A percentile compares a stretch with the other conserved stretches of the same genome.
phyloP scores from a whole-genome alignment of 1,140 invertebrate species.

The Augochlora pura region DNA sequence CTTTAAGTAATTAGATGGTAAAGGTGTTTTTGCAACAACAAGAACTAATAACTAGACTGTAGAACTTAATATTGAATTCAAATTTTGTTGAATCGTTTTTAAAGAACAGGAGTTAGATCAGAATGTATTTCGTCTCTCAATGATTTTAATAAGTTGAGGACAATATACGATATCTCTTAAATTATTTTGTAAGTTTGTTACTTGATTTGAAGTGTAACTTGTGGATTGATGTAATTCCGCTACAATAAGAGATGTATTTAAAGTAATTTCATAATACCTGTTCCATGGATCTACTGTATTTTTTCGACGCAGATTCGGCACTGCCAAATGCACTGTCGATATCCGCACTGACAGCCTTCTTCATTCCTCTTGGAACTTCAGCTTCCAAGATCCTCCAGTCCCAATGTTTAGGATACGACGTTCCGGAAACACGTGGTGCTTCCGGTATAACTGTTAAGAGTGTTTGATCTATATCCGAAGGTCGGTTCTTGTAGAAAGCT shows the following conservation, averaged over 20 bases:
- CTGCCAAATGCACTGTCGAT: conserved; percentile 69
- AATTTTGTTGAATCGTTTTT: too few species aligned
- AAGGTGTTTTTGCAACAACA: too few species aligned
- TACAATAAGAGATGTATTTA: too few species aligned
- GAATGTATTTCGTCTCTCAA: too few species aligned
- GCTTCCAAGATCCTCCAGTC: conserved; percentile 86
- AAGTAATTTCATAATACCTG: conserved; percentile 23
- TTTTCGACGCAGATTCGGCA: conserved; percentile 59
- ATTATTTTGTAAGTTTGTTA: too few species aligned
- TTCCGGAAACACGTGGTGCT: conserved; percentile 87
- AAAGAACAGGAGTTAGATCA: too few species aligned
- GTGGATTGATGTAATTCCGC: not conserved
- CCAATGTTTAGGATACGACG: conserved; percentile 84
- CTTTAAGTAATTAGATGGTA: too few species aligned
- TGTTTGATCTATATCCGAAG: conserved; percentile 86
- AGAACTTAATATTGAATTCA: too few species aligned
- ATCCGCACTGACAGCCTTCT: conserved; percentile 61
- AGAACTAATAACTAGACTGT: too few species aligned
- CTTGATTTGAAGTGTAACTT: too few species aligned
- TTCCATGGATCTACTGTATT: conserved; percentile 36
- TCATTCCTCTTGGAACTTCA: conserved; percentile 63
- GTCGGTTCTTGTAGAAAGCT: conserved; percentile 88
- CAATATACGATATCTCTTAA: too few species aligned
- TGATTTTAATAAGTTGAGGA: too few species aligned
- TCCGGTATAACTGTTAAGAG: conserved; percentile 87